These are phyloP conservation scores for Penaeus monodon DNA, from an alignment of 2,888 invertebrate genomes.

Conservation along the genomic window DNA sequence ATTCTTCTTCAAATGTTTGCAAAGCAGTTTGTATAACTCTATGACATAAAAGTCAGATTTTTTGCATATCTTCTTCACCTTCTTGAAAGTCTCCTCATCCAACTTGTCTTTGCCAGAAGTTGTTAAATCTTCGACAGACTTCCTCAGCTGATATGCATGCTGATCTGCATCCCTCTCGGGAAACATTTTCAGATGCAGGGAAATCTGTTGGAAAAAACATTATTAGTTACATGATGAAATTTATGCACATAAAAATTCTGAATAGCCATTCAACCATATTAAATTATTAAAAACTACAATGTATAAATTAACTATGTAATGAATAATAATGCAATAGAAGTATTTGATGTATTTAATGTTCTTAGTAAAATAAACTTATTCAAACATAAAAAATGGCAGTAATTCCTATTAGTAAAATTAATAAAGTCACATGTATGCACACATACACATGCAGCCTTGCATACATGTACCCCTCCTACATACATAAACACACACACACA, in stretches of 20 bases:
- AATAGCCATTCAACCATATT: too few species aligned
- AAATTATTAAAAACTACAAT: too few species aligned
- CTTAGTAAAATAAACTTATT: too few species aligned
- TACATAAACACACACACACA: neutral
- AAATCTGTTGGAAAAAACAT: neutral
- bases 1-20: slow-evolving; percentile 71
- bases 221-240: neutral
- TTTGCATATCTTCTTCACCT: slow-evolving; percentile 61
- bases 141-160: slow-evolving; percentile 39
- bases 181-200: neutral
- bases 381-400: neutral
- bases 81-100: slow-evolving; percentile 57
- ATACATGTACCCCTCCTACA: neutral
- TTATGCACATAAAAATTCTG: neutral
- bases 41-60: slow-evolving; percentile 53
- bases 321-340: too few species aligned
- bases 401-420: neutral
- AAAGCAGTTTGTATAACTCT: slow-evolving; percentile 69
- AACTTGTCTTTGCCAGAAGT: slow-evolving; percentile 59
- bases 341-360: too few species aligned
- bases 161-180: slow-evolving; percentile 42
- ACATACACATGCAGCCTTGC: neutral
- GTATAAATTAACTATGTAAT: too few species aligned
- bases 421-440: neutral
- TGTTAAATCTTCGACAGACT: slow-evolving; percentile 55